Base-by-base conservation (phyloP, 2,888 invertebrate genomes). In the Thysanoteuthis rhombus region DNA sequence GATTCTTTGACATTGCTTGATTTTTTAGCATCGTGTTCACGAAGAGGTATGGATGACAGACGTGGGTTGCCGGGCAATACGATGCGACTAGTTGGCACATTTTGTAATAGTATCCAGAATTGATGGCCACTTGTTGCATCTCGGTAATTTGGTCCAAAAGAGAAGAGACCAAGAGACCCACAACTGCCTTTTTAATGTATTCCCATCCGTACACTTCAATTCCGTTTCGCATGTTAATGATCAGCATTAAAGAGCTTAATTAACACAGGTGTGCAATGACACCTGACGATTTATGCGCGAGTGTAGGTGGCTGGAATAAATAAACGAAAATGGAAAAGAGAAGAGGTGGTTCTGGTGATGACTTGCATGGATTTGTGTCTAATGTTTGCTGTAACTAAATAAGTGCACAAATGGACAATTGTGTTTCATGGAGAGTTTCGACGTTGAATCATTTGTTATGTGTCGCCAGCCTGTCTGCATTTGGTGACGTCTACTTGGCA, bases 181-280 rank as follows among this genome's bases (percentile, higher is more conserved):
- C 12, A 36, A 75, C 75, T 75, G 75, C n/a, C n/a, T 10, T n/a
- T 75, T 75, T 75, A 75, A 75, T 75, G n/a, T n/a, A 36, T 75
- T 75, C 75, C n/a, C n/a, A 36, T n/a, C 75, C 75, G 75, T 75
- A 75, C 75, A 16, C 75, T n/a, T 75, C n/a, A 25, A n/a, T 75
- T 75, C 75, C 75, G 75, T n/a, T 75, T 75, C 75, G 75, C 75
- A 75, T 75, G 75, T 75, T 75, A 75, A 75, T n/a, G 75, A 75
- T 75, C 75, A 19, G 19, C 75, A 75, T 75, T 75, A 75, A n/a
- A n/a, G 75, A 75, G 75, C n/a, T 16, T 75, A 75, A 75, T 75
- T n/a, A 75, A 75, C 75, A n/a, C 75, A 75, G n/a, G n/a, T 75
- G 75, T 75, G 36, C n/a, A 75, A 75, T 75, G 36, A 75, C n/a